Conservation (phyloP, 2,797 vertebrate species). For the Linurgus olivaceus region DNA sequence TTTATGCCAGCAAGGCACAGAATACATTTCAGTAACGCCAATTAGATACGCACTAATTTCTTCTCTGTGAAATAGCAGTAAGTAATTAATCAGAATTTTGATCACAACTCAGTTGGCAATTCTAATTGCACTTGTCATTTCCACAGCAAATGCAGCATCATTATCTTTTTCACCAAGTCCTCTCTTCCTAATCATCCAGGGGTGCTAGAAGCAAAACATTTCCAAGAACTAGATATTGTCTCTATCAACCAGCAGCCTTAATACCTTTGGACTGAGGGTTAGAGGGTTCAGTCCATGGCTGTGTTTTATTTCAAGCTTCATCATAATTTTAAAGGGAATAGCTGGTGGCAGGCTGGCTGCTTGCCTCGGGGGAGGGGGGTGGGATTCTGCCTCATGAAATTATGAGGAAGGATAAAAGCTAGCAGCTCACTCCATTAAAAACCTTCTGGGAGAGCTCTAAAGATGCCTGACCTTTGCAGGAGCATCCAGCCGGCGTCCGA, state of each 20-base stretch:
- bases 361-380: conserved; percentile 34
- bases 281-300: background rate
- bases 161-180: conserved; percentile 29
- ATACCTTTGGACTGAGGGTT: conserved; percentile 55
- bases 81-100: conserved; percentile 75
- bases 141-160: conserved; percentile 57
- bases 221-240: conserved; percentile 68
- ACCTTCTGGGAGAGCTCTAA: conserved; percentile 40
- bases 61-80: conserved; percentile 66
- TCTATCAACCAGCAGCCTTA: conserved; percentile 37
- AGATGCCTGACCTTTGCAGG: conserved; percentile 29
- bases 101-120: conserved; percentile 70
- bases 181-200: conserved; percentile 47
- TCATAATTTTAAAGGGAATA: conserved; percentile 53
- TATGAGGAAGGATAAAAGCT: conserved; percentile 47
- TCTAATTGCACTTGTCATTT: conserved; percentile 71
- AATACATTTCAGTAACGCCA: conserved; percentile 51
- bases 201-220: conserved; percentile 66
- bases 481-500: background rate
- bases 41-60: conserved; percentile 72
- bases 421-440: conserved; percentile 53
- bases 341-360: conserved; percentile 51
- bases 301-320: conserved; percentile 63
- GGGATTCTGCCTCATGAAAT: conserved; percentile 67
- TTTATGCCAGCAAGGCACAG: conserved; percentile 46